Percentiles rank a stretch among this genome's conserved stretches.
Evolutionary conservation across 2,888 invertebrate species (phyloP).

Genomic region (Spodoptera littoralis): DNA sequence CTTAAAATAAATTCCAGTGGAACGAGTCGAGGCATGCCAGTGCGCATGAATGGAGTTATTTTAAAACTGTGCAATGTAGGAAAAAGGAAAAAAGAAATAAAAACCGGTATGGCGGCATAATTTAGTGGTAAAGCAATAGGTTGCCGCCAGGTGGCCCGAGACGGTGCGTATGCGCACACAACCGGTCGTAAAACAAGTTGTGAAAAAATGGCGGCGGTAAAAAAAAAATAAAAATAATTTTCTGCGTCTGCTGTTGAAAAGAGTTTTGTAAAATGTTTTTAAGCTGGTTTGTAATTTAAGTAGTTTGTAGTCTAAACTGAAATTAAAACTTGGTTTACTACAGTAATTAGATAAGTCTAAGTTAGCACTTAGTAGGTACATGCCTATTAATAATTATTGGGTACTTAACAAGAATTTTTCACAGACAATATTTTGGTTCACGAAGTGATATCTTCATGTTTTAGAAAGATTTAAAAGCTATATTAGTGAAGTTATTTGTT

Average conservation of each 20-base stretch:
- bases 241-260: constrained; percentile 13
- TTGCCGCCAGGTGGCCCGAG: constrained; percentile 63
- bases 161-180: constrained; percentile 57
- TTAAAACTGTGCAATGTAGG: constrained; percentile 68
- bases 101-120: constrained; percentile 65
- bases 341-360: not conserved
- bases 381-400: too few species aligned
- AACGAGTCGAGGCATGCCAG: constrained; percentile 65
- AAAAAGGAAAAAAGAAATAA: constrained; percentile 58
- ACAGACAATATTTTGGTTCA: too few species aligned
- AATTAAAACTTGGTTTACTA: not conserved
- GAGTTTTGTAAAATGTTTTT: constrained; percentile 11
- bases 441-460: too few species aligned
- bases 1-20: constrained; percentile 28
- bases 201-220: constrained; percentile 44
- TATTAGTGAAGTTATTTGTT: too few species aligned
- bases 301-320: not conserved
- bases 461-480: too few species aligned
- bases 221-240: not conserved
- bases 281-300: not conserved
- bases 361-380: too few species aligned
- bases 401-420: too few species aligned
- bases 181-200: constrained; percentile 60
- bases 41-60: constrained; percentile 75
- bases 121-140: constrained; percentile 60